Conservation (phyloP, 1,140 invertebrate species). For the Neodiprion pinetum region DNA sequence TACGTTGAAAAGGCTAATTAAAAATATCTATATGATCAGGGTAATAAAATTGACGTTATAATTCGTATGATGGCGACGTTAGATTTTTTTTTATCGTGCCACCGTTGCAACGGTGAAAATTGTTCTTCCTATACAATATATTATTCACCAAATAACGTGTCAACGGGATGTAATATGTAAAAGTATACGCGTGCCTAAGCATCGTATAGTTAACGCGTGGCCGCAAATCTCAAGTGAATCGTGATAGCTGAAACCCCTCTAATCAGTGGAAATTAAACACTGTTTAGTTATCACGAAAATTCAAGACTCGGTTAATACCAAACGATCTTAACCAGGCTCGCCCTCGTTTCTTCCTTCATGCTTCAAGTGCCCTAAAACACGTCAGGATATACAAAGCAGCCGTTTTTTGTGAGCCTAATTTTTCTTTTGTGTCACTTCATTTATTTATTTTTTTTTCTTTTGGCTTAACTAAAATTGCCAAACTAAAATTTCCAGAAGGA, state of each 20-base stretch:
- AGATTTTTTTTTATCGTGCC: no score
- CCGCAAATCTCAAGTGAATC: background rate
- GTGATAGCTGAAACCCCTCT: conserved; percentile 1
- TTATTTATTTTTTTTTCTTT: no score
- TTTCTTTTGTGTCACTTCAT: no score
- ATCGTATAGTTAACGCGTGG: background rate
- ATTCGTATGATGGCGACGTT: no score
- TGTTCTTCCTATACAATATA: no score
- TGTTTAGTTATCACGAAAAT: background rate
- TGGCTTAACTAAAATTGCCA: no score
- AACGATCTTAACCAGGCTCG: background rate
- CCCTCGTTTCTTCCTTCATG: background rate
- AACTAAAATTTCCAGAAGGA: no score
- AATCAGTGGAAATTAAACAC: background rate
- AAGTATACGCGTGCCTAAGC: background rate
- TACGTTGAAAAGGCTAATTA: background rate
- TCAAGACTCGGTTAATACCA: background rate
- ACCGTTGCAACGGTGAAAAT: no score
- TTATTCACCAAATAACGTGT: no score
- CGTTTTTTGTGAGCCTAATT: no score
- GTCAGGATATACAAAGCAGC: background rate
- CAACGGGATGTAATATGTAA: no score
- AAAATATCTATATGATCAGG: background rate
- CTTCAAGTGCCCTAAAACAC: background rate
- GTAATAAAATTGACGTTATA: no score